Evolutionary conservation across 2,113 vertebrate species (phyloP).

Genomic region (Boleophthalmus pectinirostris): DNA sequence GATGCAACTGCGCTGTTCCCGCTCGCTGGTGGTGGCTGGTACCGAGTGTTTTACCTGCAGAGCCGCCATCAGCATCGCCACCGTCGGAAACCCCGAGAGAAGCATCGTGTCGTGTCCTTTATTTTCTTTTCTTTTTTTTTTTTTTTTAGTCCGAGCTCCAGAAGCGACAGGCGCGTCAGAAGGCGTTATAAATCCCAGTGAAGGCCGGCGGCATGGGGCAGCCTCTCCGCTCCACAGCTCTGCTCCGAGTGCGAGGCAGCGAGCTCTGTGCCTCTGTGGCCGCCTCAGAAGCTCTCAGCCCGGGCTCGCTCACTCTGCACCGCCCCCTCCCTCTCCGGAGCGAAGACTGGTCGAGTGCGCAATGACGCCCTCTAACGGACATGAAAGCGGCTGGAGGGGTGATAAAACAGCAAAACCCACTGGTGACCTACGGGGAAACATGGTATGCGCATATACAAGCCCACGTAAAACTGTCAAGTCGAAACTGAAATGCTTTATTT

Average conservation of each 20-base stretch:
- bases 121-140: background rate
- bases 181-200: constrained; percentile 31
- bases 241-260: constrained; percentile 13
- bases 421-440: no score
- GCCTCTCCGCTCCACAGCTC: constrained; percentile 29
- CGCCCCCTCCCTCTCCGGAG: constrained; percentile 6
- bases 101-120: constrained; percentile 33
- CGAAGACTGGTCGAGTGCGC: background rate
- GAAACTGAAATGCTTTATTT: no score
- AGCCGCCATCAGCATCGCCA: constrained; percentile 45
- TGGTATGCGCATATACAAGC: no score
- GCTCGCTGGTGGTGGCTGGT: background rate
- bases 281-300: constrained; percentile 21
- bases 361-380: constrained; percentile 39
- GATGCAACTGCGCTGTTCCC: background rate
- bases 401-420: no score
- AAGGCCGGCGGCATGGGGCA: constrained; percentile 45
- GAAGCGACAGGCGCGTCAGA: constrained; percentile 1
- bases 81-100: constrained; percentile 18
- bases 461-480: no score
- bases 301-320: constrained; percentile 9
- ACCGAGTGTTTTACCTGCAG: constrained; percentile 44
- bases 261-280: constrained; percentile 1
- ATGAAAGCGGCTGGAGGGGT: background rate
- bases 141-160: constrained; percentile 7